Evolutionary conservation across 2,797 vertebrate genomes (phyloP).

Genomic region (Pipistrellus pygmaeus): DNA sequence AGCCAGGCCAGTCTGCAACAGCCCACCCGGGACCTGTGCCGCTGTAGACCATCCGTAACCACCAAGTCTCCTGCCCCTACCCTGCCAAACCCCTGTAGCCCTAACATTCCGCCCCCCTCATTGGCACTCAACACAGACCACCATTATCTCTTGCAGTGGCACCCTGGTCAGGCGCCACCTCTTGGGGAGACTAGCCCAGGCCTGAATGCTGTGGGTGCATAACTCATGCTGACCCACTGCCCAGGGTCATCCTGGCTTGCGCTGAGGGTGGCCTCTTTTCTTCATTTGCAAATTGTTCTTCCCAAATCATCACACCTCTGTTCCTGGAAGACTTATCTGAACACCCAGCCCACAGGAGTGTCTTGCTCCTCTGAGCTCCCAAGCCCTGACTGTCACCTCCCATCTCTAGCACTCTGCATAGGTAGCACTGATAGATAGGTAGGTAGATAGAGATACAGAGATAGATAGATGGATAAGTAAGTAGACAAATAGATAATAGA

Average conservation of each 20-base stretch:
- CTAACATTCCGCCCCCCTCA: not conserved
- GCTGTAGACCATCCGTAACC: not conserved
- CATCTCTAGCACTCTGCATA: not conserved
- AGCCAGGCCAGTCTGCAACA: not conserved
- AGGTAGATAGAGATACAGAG: too few species aligned
- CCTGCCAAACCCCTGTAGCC: not conserved
- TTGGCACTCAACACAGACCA: not conserved
- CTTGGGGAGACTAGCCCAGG: not conserved
- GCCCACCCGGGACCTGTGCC: not conserved
- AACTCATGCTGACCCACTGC: not conserved
- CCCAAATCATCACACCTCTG: not conserved
- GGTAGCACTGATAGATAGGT: not conserved
- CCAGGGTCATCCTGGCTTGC: not conserved
- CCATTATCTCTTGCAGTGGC: not conserved
- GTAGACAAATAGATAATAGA: not conserved
- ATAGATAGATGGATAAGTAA: not conserved
- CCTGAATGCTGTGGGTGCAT: fast-evolving
- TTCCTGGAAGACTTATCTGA: not conserved
- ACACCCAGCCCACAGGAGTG: not conserved
- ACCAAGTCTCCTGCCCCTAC: not conserved
- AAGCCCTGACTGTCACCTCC: not conserved
- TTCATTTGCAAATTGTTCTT: not conserved
- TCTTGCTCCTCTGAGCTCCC: not conserved
- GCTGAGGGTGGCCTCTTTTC: not conserved
- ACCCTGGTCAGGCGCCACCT: not conserved